These are phyloP conservation scores for Dipus sagitta DNA, from an alignment of 2,797 vertebrate genomes.

Conservation along the genomic window DNA sequence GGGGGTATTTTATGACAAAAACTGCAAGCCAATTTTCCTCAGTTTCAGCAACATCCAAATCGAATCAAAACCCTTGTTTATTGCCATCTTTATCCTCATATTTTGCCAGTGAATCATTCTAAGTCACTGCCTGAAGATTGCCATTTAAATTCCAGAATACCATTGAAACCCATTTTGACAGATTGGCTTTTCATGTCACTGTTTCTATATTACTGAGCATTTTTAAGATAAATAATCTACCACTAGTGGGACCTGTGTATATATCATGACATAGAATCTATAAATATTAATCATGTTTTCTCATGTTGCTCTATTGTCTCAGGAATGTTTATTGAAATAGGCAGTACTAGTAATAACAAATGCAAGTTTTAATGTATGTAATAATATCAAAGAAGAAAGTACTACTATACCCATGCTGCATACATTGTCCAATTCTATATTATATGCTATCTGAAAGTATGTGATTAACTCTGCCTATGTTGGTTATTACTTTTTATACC, in stretches of 20 bases:
- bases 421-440: background rate
- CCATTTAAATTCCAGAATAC: constrained; percentile 13
- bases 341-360: background rate
- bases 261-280: background rate
- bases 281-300: constrained; percentile 11
- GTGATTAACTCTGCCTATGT: background rate
- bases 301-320: background rate
- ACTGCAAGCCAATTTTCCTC: background rate
- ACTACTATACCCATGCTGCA: background rate
- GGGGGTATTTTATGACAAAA: background rate
- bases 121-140: background rate
- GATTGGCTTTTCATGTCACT: background rate
- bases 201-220: constrained; percentile 7
- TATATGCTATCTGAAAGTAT: background rate
- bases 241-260: background rate
- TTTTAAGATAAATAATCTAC: background rate
- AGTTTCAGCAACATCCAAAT: background rate
- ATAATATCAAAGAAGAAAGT: background rate
- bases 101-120: background rate
- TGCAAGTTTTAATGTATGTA: background rate
- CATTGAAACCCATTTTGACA: background rate
- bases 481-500: background rate
- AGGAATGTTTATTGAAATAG: constrained; percentile 20
- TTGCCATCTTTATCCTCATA: background rate
- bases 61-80: background rate